Base-by-base conservation (phyloP, 2,113 vertebrate species). In the Trogon melanurus region DNA sequence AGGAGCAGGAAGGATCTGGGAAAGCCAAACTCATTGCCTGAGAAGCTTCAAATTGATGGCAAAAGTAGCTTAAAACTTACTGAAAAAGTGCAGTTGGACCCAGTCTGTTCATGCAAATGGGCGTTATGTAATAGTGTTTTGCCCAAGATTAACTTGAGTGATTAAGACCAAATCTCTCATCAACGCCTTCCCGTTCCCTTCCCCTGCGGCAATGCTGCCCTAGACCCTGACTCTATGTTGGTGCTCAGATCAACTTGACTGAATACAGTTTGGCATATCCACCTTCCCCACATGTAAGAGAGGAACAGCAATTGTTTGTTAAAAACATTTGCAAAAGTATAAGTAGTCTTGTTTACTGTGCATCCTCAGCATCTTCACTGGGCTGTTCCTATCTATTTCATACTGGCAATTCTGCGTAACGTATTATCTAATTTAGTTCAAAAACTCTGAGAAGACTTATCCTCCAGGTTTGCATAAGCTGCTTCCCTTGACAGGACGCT, bases 1-100 rank as follows among this genome's bases (percentile, higher is more conserved):
- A 44, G 44, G n/a, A 29, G 18, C 13, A 70, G 53, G 8, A 64
- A 58, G 41, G 9, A 81, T n/a, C 44, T 30, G 16, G 11, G 12
- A 48, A 4, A 73, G 16, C 13, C 36, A 93, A 12, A 57, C 11
- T 9, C 0, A 0, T 8, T 34, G 29, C 11, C 32, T 10, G 41
- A 76, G 26, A 29, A 65, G 14, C 36, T 83, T 29, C 22, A 80
- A 41, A 53, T 5, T 22, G 22, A n/a, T 18, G 5, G 19, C 16
- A n/a, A 41, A 76, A 61, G 34, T 23, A 73, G 38, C 18, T 50
- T 58, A 45, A 44, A 74, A 41, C 34, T 60, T 47, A 27, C 23
- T 47, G 16, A 53, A 19, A 30, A 20, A 48, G 23, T n/a, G 38
- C n/a, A n/a, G n/a, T 17, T n/a, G 34, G 10, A 88, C 6, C 27